These are phyloP conservation scores for Drosophila diplacantha DNA, from an alignment of 2,888 invertebrate species.

Conservation along the genomic window DNA sequence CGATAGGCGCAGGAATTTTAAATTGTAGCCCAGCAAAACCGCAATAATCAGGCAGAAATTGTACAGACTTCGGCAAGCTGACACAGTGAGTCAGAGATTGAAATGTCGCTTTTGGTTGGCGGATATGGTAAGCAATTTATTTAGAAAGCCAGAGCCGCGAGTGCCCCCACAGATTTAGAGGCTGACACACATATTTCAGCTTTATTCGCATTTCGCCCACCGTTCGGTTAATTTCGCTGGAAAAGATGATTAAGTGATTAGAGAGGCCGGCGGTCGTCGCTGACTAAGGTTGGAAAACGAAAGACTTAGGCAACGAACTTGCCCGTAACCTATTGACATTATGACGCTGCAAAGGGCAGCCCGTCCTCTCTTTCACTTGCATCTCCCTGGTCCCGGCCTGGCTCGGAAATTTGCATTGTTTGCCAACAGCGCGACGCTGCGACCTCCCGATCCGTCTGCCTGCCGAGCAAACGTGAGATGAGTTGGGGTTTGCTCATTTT, in stretches of 20 bases:
- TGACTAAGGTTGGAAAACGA: constrained; percentile 39
- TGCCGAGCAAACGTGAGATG: constrained; percentile 52
- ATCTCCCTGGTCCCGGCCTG: constrained; percentile 35
- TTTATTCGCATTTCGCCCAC: constrained; percentile 35
- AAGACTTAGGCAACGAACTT: constrained; percentile 68
- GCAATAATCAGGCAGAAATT: constrained; percentile 45
- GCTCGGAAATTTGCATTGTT: constrained; percentile 53
- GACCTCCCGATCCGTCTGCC: constrained; percentile 50
- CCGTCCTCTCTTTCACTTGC: constrained; percentile 7
- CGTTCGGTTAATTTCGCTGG: constrained; percentile 30
- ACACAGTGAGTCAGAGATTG: constrained; percentile 53
- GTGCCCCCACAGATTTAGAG: constrained; percentile 24
- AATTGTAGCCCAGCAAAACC: constrained; percentile 54
- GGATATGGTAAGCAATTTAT: constrained; percentile 58
- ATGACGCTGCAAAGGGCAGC: constrained; percentile 30
- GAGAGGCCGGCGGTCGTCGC: constrained; percentile 14
- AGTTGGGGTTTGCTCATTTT: constrained; percentile 30
- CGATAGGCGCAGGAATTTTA: constrained; percentile 57
- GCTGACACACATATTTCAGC: constrained; percentile 37
- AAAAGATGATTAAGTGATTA: constrained; percentile 43
- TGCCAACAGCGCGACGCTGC: constrained; percentile 37
- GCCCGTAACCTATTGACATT: constrained; percentile 64
- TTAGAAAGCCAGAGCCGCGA: constrained; percentile 37
- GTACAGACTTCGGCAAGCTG: constrained; percentile 15
- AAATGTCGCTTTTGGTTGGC: constrained; percentile 51